Evolutionary conservation across 2,888 invertebrate genomes (phyloP).

Genomic region (Allolobophora icterica): DNA sequence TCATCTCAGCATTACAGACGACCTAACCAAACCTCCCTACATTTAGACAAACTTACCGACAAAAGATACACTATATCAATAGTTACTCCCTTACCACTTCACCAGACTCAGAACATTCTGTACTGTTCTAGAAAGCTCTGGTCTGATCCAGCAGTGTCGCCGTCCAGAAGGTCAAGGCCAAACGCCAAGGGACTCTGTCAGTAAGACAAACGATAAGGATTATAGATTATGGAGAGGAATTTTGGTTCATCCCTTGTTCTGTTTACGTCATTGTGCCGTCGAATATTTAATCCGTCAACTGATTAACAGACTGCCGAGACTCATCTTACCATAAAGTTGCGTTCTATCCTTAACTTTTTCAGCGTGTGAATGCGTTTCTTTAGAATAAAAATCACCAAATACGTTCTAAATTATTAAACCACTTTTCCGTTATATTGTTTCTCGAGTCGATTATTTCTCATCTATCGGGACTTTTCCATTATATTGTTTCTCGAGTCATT

Average conservation of each 20-base stretch:
- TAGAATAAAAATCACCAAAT: neutral
- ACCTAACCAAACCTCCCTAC: neutral
- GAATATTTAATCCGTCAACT: neutral
- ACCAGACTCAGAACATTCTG: neutral
- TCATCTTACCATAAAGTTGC: too few species aligned
- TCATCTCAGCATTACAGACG: neutral
- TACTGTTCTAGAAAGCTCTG: neutral
- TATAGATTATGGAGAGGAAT: neutral
- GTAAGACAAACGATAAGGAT: neutral
- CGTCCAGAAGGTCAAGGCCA: conserved; percentile 11
- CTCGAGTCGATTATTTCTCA: too few species aligned
- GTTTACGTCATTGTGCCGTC: neutral
- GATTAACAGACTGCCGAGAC: neutral
- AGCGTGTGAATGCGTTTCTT: neutral
- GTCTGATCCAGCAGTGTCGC: neutral
- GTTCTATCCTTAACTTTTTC: neutral
- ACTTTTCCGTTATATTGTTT: neutral
- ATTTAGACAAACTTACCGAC: neutral
- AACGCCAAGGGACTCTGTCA: neutral
- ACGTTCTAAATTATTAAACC: neutral
- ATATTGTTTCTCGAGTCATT: neutral
- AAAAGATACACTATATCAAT: neutral
- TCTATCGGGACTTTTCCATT: too few species aligned
- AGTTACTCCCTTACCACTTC: neutral
- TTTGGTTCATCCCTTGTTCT: neutral